Evolutionary conservation across 2,888 invertebrate species (phyloP).

Genomic region (Heteropelma amictum): DNA sequence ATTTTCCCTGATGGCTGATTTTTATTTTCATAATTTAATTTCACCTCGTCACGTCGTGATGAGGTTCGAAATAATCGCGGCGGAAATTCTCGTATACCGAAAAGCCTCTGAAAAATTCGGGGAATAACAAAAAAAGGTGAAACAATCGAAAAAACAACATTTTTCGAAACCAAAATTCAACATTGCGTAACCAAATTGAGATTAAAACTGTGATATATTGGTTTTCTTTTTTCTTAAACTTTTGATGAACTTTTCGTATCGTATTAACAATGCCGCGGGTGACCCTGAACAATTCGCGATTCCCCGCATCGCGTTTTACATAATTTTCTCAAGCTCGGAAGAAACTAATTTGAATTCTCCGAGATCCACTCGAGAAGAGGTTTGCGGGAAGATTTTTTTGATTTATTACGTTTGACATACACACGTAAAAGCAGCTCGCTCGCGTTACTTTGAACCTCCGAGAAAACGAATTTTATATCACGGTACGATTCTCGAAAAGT

Average conservation of each 20-base stretch:
- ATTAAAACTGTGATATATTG: too few relatives aligned
- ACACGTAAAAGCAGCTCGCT: too few relatives aligned
- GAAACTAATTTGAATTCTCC: slow-evolving; percentile 25
- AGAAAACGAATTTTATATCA: too few relatives aligned
- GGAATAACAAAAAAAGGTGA: too few relatives aligned
- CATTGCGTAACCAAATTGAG: neutral
- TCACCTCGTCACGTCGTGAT: neutral
- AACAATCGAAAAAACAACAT: neutral
- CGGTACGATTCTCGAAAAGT: too few relatives aligned
- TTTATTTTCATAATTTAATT: slow-evolving; percentile 13
- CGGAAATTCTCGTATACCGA: too few relatives aligned
- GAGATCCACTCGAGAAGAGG: slow-evolving; percentile 2
- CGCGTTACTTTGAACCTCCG: too few relatives aligned
- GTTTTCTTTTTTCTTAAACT: neutral
- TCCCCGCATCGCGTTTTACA: neutral
- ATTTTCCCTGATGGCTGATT: neutral
- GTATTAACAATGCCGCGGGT: neutral
- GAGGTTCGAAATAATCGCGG: too few relatives aligned
- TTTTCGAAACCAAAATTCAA: neutral
- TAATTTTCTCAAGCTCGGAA: neutral
- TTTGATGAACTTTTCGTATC: too few relatives aligned
- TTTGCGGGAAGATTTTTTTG: neutral
- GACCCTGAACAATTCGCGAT: neutral
- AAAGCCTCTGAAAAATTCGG: too few relatives aligned
- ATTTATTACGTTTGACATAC: slow-evolving; percentile 20